Conservation (phyloP, 2,797 vertebrate species). For the Cossypha polioptera region DNA sequence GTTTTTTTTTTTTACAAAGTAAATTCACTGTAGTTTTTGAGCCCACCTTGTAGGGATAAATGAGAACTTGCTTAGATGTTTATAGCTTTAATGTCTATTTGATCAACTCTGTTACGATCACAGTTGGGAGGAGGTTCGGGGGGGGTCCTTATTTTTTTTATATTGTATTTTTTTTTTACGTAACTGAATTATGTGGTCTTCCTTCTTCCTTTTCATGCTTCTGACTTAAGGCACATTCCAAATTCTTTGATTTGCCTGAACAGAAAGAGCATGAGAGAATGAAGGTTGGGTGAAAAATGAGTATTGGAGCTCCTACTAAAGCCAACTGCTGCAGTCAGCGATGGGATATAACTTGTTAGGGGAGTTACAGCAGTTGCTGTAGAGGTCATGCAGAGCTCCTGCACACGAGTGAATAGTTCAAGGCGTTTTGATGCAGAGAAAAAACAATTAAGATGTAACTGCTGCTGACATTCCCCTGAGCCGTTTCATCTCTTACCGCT, state of each 20-base stretch:
- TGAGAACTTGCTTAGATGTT: background rate
- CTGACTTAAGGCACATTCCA: background rate
- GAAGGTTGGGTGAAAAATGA: background rate
- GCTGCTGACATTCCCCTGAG: slow-evolving; percentile 44
- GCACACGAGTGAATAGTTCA: slow-evolving; percentile 31
- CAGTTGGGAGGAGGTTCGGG: background rate
- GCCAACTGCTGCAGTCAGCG: background rate
- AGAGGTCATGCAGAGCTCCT: slow-evolving; percentile 30
- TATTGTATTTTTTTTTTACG: background rate
- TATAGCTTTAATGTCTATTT: background rate
- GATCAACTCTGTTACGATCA: background rate
- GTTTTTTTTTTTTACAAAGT: background rate
- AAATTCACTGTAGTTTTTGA: background rate
- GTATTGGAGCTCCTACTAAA: background rate
- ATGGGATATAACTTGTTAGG: slow-evolving; percentile 11
- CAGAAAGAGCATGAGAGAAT: background rate
- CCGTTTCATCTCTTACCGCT: slow-evolving; percentile 43
- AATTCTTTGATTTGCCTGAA: background rate
- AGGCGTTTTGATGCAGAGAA: slow-evolving; percentile 34
- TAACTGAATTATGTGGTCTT: background rate
- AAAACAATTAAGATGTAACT: slow-evolving; percentile 59
- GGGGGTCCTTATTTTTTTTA: background rate
- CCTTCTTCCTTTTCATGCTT: background rate
- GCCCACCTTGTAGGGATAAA: background rate
- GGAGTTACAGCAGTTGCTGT: background rate